phyloP scores from a whole-genome alignment of 2,113 vertebrate genomes.

The Sterrhoptilus dennistouni region DNA sequence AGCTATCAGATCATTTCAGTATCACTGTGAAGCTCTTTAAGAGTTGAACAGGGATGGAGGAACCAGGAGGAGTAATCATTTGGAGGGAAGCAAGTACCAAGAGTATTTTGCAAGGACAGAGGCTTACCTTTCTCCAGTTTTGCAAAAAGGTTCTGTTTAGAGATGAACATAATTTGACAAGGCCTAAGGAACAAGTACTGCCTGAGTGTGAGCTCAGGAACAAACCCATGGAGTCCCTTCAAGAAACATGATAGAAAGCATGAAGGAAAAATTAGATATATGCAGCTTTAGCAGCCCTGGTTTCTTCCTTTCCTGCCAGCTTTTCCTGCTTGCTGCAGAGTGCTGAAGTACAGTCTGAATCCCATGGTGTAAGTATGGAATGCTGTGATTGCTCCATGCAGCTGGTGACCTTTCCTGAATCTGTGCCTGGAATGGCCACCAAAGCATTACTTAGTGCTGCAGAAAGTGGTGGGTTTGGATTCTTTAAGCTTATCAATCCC shows the following conservation, averaged over 20 bases:
- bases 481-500: not conserved
- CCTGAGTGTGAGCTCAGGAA: not conserved
- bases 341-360: not conserved
- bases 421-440: not conserved
- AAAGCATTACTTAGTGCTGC: not conserved
- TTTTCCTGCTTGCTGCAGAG: not conserved
- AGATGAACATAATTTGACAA: not conserved
- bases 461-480: not conserved
- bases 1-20: not conserved
- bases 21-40: not conserved
- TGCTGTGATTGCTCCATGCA: not conserved
- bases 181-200: not conserved
- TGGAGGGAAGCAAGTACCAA: not conserved
- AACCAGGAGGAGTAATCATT: not conserved
- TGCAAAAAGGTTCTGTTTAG: not conserved
- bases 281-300: not conserved
- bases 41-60: not conserved
- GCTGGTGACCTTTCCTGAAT: not conserved
- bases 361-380: not conserved
- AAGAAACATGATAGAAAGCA: not conserved
- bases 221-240: not conserved
- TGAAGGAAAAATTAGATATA: not conserved
- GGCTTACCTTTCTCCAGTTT: not conserved
- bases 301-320: not conserved
- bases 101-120: not conserved